Evolutionary conservation across 2,797 vertebrate genomes (phyloP).

Genomic region (Potorous gilbertii): DNA sequence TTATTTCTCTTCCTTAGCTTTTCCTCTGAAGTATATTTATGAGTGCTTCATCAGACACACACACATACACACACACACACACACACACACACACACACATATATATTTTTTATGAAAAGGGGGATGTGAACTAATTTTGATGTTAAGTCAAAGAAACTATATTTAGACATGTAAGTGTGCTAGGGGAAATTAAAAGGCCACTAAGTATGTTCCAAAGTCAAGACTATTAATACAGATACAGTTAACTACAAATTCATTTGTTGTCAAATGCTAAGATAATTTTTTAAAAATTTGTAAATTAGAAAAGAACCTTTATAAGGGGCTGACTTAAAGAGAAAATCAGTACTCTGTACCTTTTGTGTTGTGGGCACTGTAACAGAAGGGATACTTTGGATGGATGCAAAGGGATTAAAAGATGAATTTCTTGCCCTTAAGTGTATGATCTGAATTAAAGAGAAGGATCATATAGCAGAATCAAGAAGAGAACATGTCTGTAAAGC

Average conservation of each 20-base stretch:
- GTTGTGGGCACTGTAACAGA: background rate
- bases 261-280: conserved; percentile 6
- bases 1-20: conserved; percentile 8
- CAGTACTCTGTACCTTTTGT: conserved; percentile 7
- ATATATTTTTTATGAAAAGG: background rate
- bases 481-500: background rate
- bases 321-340: conserved; percentile 35
- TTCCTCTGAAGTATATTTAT: conserved; percentile 42
- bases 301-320: conserved; percentile 4
- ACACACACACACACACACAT: background rate
- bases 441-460: background rate
- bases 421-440: conserved; percentile 5
- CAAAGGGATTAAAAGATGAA: background rate
- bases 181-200: background rate
- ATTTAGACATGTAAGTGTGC: background rate
- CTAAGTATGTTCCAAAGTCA: background rate
- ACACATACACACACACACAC: background rate
- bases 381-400: background rate
- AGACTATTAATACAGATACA: background rate
- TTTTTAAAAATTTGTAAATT: conserved; percentile 36
- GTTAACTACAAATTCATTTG: conserved; percentile 29
- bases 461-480: conserved; percentile 19
- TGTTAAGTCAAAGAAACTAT: conserved; percentile 37
- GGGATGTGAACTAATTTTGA: conserved; percentile 52
- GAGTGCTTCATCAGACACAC: conserved; percentile 22